Evolutionary conservation across 2,113 vertebrate species (phyloP).

Genomic region (Sprattus sprattus): DNA sequence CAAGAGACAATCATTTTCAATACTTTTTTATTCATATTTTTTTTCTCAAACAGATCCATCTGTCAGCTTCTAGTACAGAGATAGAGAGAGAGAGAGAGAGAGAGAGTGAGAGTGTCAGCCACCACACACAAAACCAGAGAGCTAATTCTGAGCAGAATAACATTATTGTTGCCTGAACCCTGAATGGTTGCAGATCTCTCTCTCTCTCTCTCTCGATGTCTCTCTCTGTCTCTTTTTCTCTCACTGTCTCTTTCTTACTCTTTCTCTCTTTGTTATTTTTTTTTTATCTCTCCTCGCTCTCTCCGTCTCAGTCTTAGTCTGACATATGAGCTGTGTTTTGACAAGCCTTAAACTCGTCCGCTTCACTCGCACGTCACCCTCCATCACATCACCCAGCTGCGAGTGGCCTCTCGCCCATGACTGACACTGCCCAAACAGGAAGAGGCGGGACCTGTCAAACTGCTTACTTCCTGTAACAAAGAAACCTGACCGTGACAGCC

Average conservation of each 20-base stretch:
- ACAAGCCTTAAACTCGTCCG: slow-evolving; percentile 39
- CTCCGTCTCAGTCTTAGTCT: slow-evolving; percentile 18
- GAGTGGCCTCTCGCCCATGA: slow-evolving; percentile 2
- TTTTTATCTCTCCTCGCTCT: slow-evolving; percentile 15
- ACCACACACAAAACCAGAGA: slow-evolving; percentile 18
- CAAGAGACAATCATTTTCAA: slow-evolving; percentile 54
- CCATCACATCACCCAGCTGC: slow-evolving; percentile 37
- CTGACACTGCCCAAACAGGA: slow-evolving; percentile 12
- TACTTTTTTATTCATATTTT: slow-evolving; percentile 42
- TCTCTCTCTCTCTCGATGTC: not conserved
- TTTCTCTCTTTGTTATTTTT: not conserved
- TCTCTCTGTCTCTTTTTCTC: slow-evolving; percentile 28
- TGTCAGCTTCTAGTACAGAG: slow-evolving; percentile 46
- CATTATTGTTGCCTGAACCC: slow-evolving; percentile 22
- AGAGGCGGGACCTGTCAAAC: slow-evolving; percentile 5
- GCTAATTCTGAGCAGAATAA: slow-evolving; percentile 30
- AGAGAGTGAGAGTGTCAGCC: slow-evolving; percentile 9
- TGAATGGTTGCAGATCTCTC: not conserved
- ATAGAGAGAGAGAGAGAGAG: not conserved
- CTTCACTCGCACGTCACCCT: slow-evolving; percentile 40
- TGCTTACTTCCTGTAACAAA: slow-evolving; percentile 26
- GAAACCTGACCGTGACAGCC: not conserved
- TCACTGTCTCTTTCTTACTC: not conserved
- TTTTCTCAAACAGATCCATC: slow-evolving; percentile 55
- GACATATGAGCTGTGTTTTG: slow-evolving; percentile 36